Percentiles rank a stretch among this genome's conserved stretches.
Conservation (phyloP, 2,113 vertebrate species). For the Zingel zingel region DNA sequence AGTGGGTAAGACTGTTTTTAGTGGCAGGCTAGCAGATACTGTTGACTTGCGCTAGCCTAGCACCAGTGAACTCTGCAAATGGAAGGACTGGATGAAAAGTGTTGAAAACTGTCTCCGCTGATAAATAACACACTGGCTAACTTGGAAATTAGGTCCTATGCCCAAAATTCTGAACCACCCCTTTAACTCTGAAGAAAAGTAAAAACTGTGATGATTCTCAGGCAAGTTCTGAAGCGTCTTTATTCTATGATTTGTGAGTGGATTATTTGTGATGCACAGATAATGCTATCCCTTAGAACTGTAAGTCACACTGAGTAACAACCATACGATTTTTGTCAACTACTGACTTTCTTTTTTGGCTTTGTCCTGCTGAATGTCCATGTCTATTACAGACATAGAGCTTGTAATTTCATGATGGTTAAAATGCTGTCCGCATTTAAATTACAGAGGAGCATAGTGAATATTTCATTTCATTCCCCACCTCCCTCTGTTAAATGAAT, state of each 20-base stretch:
- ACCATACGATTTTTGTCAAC: background rate
- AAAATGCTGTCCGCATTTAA: background rate
- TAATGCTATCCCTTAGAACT: too few species aligned
- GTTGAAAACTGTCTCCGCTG: too few species aligned
- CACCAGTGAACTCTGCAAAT: too few species aligned
- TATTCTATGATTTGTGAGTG: background rate
- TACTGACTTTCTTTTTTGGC: background rate
- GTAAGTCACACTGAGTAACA: background rate
- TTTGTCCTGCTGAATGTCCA: conserved; percentile 2
- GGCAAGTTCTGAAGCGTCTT: too few species aligned
- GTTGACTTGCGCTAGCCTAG: too few species aligned
- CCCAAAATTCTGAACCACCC: too few species aligned
- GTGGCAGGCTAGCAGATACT: too few species aligned
- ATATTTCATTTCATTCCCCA: background rate
- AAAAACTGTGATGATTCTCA: background rate
- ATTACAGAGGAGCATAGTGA: background rate
- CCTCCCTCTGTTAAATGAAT: background rate
- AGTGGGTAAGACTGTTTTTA: too few species aligned
- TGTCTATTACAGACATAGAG: too few species aligned
- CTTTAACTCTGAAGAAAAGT: background rate
- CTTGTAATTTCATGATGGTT: background rate
- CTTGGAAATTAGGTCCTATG: too few species aligned
- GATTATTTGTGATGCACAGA: background rate
- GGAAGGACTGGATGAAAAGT: too few species aligned
- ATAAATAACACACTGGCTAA: too few species aligned